Evolutionary conservation across 2,797 vertebrate species (phyloP).

Genomic region (Chloroceryle inda): DNA sequence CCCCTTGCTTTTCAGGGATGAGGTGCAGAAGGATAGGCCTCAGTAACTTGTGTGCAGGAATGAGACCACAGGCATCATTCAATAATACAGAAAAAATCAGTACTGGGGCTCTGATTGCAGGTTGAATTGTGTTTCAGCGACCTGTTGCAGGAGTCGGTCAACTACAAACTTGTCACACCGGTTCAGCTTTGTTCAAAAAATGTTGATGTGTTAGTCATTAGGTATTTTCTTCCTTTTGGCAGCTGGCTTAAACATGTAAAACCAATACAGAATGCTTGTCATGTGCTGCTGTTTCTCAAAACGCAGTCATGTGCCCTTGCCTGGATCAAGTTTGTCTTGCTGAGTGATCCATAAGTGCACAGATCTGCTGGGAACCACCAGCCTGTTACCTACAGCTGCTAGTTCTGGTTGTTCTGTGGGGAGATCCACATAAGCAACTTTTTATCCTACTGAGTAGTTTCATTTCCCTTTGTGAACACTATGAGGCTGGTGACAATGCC

Average conservation of each 20-base stretch:
- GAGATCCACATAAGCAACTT: accelerated
- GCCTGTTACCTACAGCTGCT: not conserved
- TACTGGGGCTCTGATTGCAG: not conserved
- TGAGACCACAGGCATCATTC: not conserved
- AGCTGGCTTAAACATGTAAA: not conserved
- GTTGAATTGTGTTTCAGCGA: accelerated
- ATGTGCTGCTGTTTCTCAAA: not conserved
- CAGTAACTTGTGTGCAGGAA: accelerated
- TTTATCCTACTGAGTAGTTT: not conserved
- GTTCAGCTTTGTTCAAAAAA: not conserved
- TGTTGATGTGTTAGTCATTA: not conserved
- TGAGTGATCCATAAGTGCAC: accelerated
- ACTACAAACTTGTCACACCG: not conserved
- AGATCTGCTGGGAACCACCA: not conserved
- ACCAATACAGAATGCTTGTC: not conserved
- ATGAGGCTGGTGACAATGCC: not conserved
- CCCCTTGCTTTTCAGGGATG: accelerated
- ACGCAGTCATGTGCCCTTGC: not conserved
- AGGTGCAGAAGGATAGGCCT: not conserved
- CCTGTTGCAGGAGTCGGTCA: accelerated
- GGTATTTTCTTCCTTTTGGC: not conserved
- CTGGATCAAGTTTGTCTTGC: not conserved
- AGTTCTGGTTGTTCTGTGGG: not conserved
- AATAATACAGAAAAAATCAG: not conserved
- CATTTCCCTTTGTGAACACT: accelerated